Evolutionary conservation across 2,113 vertebrate genomes (phyloP).

Genomic region (Phaethornis superciliosus): DNA sequence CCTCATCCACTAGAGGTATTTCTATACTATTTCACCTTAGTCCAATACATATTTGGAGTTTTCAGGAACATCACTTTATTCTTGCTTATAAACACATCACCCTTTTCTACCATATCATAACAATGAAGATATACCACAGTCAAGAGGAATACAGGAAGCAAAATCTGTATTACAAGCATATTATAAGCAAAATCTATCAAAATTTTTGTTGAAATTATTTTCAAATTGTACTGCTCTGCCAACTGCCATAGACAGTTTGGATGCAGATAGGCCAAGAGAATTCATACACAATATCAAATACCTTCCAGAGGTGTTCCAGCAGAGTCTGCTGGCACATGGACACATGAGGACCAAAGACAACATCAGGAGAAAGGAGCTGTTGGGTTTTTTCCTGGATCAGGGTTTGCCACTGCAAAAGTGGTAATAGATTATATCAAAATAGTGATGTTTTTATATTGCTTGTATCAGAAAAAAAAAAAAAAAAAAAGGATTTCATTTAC

Average conservation of each 20-base stretch:
- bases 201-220: background rate
- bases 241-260: background rate
- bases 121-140: background rate
- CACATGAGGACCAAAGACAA: background rate
- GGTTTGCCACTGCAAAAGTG: background rate
- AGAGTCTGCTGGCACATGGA: background rate
- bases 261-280: background rate
- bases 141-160: background rate
- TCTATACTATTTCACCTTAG: slow-evolving; percentile 28
- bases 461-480: background rate
- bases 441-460: background rate
- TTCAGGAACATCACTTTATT: background rate
- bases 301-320: background rate
- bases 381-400: background rate
- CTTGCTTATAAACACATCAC: background rate
- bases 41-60: background rate
- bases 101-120: background rate
- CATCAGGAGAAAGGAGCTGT: background rate
- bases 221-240: background rate
- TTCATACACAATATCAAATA: background rate
- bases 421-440: background rate
- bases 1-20: background rate
- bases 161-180: background rate
- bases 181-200: background rate
- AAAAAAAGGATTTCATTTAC: background rate